These are phyloP conservation scores for Crotalus horridus DNA, from an alignment of 2,113 vertebrate genomes.

Conservation along the genomic window DNA sequence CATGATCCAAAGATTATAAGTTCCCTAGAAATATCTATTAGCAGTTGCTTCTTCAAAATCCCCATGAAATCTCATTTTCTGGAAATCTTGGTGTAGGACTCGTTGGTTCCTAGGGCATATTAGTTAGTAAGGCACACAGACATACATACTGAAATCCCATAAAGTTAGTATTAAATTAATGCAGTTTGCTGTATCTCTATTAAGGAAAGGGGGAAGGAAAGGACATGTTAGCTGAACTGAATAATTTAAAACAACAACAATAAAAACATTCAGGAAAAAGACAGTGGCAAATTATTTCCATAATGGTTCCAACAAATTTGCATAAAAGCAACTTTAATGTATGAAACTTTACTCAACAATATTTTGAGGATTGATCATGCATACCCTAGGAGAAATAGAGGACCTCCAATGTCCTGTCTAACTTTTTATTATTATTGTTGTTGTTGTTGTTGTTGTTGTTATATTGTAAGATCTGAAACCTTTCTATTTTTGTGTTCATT, in stretches of 20 bases:
- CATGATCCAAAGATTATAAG: not conserved
- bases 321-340: not conserved
- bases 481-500: not conserved
- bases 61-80: not conserved
- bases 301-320: not conserved
- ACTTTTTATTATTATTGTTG: too few relatives aligned
- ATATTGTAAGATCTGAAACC: not conserved
- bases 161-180: too few relatives aligned
- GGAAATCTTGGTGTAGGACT: not conserved
- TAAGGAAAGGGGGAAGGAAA: too few relatives aligned
- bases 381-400: not conserved
- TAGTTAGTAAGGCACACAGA: not conserved
- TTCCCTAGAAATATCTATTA: not conserved
- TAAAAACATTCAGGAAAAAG: not conserved
- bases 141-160: too few relatives aligned
- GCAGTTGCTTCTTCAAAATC: not conserved
- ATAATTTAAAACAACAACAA: not conserved
- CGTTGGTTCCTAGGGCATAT: not conserved
- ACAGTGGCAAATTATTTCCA: not conserved
- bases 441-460: too few relatives aligned
- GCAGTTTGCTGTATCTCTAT: too few relatives aligned
- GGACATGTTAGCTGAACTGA: not conserved
- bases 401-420: too few relatives aligned
- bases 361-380: not conserved
- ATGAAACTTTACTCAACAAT: not conserved